phyloP scores from a whole-genome alignment of 2,113 vertebrate genomes.

The Neoarius graeffei region DNA sequence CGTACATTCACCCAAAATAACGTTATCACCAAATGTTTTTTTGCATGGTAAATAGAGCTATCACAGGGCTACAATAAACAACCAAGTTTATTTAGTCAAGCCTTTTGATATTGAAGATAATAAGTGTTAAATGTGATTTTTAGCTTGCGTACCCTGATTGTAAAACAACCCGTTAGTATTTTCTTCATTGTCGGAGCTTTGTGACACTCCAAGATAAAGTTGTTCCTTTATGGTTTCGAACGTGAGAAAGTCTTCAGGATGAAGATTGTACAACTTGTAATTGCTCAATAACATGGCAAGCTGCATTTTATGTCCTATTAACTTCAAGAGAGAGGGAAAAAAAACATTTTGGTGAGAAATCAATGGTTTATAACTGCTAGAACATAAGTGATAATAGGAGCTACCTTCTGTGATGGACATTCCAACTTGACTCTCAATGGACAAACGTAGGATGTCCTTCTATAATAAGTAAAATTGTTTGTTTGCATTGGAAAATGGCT shows the following conservation, averaged over 20 bases:
- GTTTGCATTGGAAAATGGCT: background rate
- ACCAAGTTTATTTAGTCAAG: too few species aligned
- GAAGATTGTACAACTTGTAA: background rate
- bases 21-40: too few species aligned
- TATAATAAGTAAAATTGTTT: background rate
- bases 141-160: too few species aligned
- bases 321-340: background rate
- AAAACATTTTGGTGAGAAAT: background rate
- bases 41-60: too few species aligned
- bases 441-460: background rate
- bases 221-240: background rate
- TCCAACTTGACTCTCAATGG: background rate
- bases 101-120: too few species aligned
- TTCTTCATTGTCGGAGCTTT: too few species aligned
- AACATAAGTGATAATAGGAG: background rate
- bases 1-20: too few species aligned
- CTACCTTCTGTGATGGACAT: background rate
- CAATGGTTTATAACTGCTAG: background rate
- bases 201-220: background rate
- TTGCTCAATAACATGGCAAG: background rate
- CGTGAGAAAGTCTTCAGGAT: background rate
- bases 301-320: background rate
- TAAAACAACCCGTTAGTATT: too few species aligned
- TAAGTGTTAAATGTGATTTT: too few species aligned
- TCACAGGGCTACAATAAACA: too few species aligned